Evolutionary conservation across 2,888 invertebrate species (phyloP), one percentile per base, ranked within the genome.

Genomic region (Spilosoma lubricipeda): DNA sequence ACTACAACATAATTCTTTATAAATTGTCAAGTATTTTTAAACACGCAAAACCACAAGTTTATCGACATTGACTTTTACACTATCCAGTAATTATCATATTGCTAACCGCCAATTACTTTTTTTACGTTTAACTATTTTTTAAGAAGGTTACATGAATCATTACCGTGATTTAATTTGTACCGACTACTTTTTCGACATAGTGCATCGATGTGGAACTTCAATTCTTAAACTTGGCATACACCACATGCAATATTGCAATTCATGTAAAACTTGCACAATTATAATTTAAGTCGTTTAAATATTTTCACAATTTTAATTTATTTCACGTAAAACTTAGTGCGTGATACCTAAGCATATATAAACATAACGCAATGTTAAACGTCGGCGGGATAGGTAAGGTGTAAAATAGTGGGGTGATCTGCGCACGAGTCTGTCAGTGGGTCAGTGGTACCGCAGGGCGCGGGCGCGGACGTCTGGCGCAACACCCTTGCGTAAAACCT

Each of bases 361-460:
- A 82, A 84, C 72, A 84, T 77, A 86, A 82, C 76, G 85, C 80
- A 84, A 84, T 59, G 76, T 73, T 77, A 70, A 76, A 75, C 78
- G 72, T 68, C 72, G 77, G 76, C 80, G 85, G 86, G 86, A 90
- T 89, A 86, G 84, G 83, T 84, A 88, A 86, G 84, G 83, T 84
- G 88, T 86, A 75, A 87, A 85, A 86, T 86, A 86, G 91, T 90
- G 91, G 90, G 90, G 92, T 90, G 86, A 84, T 72, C 78, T 82
- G 82, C 81, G 86, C 82, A 82, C 82, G 87, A 89, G 87, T 90
- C 88, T 90, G 90, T 91, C 95, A 95, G 91, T 95, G 94, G 95
- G 95, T 95, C 95, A 95, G 92, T 93, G 92, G 94, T 93, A 91
- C 92, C 93, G 91, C 93, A 93, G 94, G 94, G 93, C 94, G 92